phyloP scores from a whole-genome alignment of 2,797 vertebrate genomes.

The Crypturellus tataupa region DNA sequence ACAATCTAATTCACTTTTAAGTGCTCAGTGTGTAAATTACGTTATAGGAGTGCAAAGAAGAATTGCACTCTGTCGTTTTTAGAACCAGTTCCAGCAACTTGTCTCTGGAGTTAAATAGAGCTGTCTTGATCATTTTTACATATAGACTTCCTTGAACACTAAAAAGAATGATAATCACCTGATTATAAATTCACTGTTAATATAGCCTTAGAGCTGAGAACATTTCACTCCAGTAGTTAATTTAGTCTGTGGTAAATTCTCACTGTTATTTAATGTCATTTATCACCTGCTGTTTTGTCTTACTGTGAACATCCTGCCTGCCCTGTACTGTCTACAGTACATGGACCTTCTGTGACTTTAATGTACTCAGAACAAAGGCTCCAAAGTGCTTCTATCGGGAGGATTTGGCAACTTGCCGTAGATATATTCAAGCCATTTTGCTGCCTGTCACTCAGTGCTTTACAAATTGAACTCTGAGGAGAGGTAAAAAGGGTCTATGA shows the following conservation, averaged over 20 bases:
- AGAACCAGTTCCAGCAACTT: slow-evolving; percentile 62
- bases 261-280: slow-evolving; percentile 89
- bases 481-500: slow-evolving; percentile 85
- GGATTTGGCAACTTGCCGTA: slow-evolving; percentile 85
- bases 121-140: slow-evolving; percentile 83
- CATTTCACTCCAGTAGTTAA: slow-evolving; percentile 85
- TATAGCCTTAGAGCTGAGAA: slow-evolving; percentile 84
- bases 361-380: slow-evolving; percentile 87
- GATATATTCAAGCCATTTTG: slow-evolving; percentile 88
- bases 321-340: slow-evolving; percentile 83
- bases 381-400: slow-evolving; percentile 85
- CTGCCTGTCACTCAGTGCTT: slow-evolving; percentile 87
- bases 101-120: slow-evolving; percentile 80
- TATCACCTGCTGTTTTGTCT: slow-evolving; percentile 90
- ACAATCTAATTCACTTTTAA: slow-evolving; percentile 40
- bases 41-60: slow-evolving; percentile 60
- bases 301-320: slow-evolving; percentile 88
- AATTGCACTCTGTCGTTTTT: slow-evolving; percentile 63
- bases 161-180: slow-evolving; percentile 83
- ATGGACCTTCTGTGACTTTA: slow-evolving; percentile 88
- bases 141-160: slow-evolving; percentile 78
- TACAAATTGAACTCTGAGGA: slow-evolving; percentile 87
- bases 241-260: slow-evolving; percentile 87
- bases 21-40: slow-evolving; percentile 69
- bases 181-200: slow-evolving; percentile 88